Percentiles rank a stretch among this genome's conserved stretches.
Evolutionary conservation across 2,113 vertebrate genomes (phyloP).

Genomic region (Gambusia affinis): DNA sequence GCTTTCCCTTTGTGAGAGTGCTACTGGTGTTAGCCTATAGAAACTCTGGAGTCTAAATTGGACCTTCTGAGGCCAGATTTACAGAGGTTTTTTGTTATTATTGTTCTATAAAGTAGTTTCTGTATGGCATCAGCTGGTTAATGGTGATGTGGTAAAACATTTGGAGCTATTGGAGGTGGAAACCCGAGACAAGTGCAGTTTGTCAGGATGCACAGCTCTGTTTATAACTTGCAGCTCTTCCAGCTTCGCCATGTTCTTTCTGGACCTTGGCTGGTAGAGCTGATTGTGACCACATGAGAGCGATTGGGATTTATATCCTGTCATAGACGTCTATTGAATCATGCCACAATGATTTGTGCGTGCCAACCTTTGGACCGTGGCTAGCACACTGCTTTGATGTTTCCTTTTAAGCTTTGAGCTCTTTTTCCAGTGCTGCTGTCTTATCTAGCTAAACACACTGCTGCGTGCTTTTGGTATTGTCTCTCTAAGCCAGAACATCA

Average conservation of each 20-base stretch:
- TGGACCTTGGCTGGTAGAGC: background rate
- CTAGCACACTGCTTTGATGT: background rate
- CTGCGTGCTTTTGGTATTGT: conserved; percentile 1
- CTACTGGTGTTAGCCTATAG: background rate
- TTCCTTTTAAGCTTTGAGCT: background rate
- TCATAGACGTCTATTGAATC: background rate
- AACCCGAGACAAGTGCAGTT: background rate
- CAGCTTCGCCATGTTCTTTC: background rate
- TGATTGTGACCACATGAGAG: background rate
- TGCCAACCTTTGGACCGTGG: background rate
- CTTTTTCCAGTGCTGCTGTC: background rate
- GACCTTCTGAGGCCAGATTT: background rate
- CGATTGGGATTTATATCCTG: background rate
- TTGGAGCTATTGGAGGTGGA: background rate
- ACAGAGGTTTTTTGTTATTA: background rate
- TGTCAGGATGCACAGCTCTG: background rate
- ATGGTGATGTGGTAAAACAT: background rate
- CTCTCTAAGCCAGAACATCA: background rate
- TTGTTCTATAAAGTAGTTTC: background rate
- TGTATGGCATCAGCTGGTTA: background rate
- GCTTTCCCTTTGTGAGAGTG: background rate
- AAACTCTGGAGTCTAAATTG: background rate
- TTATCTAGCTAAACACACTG: conserved; percentile 15
- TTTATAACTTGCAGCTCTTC: background rate
- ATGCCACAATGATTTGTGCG: conserved; percentile 1